Base-by-base conservation (phyloP, 2,797 vertebrate genomes). In the Tiaroga cobitis region DNA sequence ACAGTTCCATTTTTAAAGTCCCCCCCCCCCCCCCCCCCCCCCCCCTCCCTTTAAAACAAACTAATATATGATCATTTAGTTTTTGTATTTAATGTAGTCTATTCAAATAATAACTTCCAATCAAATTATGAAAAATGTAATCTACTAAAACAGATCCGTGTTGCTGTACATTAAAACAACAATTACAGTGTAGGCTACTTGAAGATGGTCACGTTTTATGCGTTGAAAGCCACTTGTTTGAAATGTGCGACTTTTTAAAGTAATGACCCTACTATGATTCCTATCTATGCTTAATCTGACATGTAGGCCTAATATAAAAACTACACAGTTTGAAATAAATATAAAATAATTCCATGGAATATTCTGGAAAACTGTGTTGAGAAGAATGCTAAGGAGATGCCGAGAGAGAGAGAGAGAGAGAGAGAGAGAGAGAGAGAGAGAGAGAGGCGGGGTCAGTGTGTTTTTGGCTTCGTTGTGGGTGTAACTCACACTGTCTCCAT, bases 401-500 rank as follows among this genome's bases (percentile, higher is more conserved):
- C 43, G 21, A 3, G 56, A 65, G 87, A 83, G 82, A 87, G 85
- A 86, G 85, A 3, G 61, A 81, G 78, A 54, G 54, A 79, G 56
- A 68, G 85, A 69, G 21, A 43, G 16, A 7, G 70, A 59, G 86
- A 81, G 81, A 86, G 84, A 86, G 84, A 5, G 80, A 83, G 65
- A 54, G 46, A 74, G 92, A 89, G 95, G 94, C 93, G 94, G 93
- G 91, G 93, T 89, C 89, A 76, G 85, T 81, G n/a, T 92, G 86
- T 94, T 86, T 94, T 92, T 93, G 94, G 94, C 94, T 95, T 93
- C 90, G 73, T 68, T 89, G 91, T 93, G 89, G 89, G 90, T 90
- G 86, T 90, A 84, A 89, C 90, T 43, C 89, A 73, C 90, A 92
- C 92, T 89, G 91, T 91, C 92, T 68, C 92, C 93, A 91, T 92